Conservation (phyloP, 23 tunicate species). For the Phallusia fumigata region DNA sequence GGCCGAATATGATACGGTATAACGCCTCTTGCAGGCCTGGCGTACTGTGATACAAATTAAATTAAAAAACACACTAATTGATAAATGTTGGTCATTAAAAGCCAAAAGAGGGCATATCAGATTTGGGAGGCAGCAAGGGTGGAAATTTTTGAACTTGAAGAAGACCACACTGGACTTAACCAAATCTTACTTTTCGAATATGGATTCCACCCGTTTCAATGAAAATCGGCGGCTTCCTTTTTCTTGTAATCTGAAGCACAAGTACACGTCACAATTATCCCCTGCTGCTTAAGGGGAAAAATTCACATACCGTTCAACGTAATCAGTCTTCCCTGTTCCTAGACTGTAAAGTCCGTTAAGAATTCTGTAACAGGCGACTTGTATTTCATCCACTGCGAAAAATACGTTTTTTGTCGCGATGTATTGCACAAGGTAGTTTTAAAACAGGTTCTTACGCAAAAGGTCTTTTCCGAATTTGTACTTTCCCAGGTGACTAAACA, state of each 20-base stretch:
- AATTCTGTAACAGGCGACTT: conserved; percentile 95
- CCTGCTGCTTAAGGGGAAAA: background rate
- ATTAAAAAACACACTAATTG: too few species aligned
- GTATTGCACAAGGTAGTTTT: too few species aligned
- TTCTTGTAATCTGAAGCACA: conserved; percentile 4
- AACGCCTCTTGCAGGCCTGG: too few species aligned
- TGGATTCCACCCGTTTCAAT: conserved; percentile 21
- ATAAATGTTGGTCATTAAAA: too few species aligned
- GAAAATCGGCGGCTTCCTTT: background rate
- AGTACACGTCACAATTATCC: background rate
- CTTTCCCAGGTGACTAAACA: conserved; percentile 88
- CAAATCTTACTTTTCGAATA: background rate
- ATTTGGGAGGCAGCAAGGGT: too few species aligned
- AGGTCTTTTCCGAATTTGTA: conserved; percentile 85
- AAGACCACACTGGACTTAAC: too few species aligned
- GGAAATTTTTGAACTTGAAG: too few species aligned
- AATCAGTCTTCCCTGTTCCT: conserved; percentile 79
- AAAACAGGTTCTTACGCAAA: conserved; percentile 48
- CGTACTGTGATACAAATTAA: too few species aligned
- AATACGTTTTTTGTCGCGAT: too few species aligned
- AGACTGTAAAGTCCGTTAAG: conserved; percentile 85
- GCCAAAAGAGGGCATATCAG: too few species aligned
- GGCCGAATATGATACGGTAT: too few species aligned
- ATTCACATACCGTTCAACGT: conserved; percentile 61
- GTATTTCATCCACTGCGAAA: conserved; percentile 92